Percentiles rank a stretch among this genome's conserved stretches.
These are phyloP conservation scores for Cryptosula pallasiana DNA, from an alignment of 2,888 invertebrate genomes.

Conservation along the genomic window DNA sequence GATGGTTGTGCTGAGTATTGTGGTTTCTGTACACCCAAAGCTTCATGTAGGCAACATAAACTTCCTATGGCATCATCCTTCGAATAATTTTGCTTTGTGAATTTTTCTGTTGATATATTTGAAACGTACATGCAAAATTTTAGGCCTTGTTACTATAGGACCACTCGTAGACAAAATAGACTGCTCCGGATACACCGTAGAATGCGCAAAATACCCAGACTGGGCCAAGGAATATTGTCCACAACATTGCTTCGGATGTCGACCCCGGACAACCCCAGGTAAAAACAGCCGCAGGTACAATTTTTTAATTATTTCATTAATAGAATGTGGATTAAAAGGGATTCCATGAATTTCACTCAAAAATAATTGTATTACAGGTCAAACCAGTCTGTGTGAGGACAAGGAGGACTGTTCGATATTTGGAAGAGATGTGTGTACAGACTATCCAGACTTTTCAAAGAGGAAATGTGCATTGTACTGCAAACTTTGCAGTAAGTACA, in stretches of 20 bases:
- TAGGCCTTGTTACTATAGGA: too few relatives aligned
- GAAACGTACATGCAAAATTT: too few relatives aligned
- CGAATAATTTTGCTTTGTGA: too few relatives aligned
- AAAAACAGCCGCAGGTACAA: too few relatives aligned
- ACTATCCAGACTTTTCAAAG: neutral
- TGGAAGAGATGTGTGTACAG: constrained; percentile 5
- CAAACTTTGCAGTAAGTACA: neutral
- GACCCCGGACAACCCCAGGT: neutral
- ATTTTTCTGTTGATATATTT: too few relatives aligned
- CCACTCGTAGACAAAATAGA: neutral
- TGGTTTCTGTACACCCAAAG: neutral
- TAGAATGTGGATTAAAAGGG: too few relatives aligned
- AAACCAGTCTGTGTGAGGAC: neutral
- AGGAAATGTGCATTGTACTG: neutral
- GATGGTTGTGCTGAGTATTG: neutral
- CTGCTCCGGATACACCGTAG: neutral
- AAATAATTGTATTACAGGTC: too few relatives aligned
- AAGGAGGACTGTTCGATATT: neutral
- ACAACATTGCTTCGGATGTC: neutral
- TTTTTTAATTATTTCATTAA: too few relatives aligned
- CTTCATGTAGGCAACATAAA: neutral
- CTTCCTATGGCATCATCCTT: too few relatives aligned
- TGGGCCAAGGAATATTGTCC: constrained; percentile 1
- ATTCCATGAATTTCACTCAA: too few relatives aligned
- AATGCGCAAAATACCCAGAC: neutral